A percentile compares a stretch with the other conserved stretches of the same genome.
Conservation (phyloP, 1,140 invertebrate species). For the Colletes gigas region DNA sequence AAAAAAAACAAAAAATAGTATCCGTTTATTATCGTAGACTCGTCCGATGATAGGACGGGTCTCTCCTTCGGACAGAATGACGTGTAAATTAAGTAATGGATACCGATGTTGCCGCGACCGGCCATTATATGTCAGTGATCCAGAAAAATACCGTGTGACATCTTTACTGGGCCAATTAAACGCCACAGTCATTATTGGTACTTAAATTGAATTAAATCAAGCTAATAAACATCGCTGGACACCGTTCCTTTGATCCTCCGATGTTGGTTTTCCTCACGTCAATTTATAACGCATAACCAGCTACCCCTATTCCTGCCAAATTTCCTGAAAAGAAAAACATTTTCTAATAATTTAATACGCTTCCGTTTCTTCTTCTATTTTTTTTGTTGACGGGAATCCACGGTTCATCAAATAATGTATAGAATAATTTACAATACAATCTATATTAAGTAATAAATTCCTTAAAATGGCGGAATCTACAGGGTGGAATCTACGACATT, state of each 20-base stretch:
- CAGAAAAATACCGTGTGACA: slow-evolving; percentile 68
- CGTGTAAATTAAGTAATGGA: slow-evolving; percentile 29
- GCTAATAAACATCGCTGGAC: slow-evolving; percentile 65
- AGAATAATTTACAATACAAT: too few species aligned
- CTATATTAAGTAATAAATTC: too few species aligned
- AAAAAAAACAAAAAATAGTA: not conserved
- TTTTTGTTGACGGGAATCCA: too few species aligned
- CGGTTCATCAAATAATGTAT: too few species aligned
- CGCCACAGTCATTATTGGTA: slow-evolving; percentile 70
- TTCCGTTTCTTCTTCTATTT: not conserved
- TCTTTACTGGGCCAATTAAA: slow-evolving; percentile 70
- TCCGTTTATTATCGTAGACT: slow-evolving; percentile 9
- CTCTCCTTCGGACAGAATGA: not conserved
- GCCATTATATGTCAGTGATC: slow-evolving; percentile 29
- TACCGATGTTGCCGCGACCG: not conserved
- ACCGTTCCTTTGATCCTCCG: slow-evolving; percentile 67
- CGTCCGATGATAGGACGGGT: not conserved
- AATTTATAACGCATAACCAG: slow-evolving; percentile 63
- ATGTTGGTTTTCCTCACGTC: slow-evolving; percentile 66
- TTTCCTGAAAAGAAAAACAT: slow-evolving; percentile 17
- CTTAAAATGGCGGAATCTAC: too few species aligned
- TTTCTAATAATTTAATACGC: not conserved
- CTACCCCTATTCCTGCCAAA: slow-evolving; percentile 33
- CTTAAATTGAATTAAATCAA: slow-evolving; percentile 76
- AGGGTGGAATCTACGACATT: too few species aligned